phyloP scores from a whole-genome alignment of 1,140 invertebrate species.

The Neomicropteryx cornuta region DNA sequence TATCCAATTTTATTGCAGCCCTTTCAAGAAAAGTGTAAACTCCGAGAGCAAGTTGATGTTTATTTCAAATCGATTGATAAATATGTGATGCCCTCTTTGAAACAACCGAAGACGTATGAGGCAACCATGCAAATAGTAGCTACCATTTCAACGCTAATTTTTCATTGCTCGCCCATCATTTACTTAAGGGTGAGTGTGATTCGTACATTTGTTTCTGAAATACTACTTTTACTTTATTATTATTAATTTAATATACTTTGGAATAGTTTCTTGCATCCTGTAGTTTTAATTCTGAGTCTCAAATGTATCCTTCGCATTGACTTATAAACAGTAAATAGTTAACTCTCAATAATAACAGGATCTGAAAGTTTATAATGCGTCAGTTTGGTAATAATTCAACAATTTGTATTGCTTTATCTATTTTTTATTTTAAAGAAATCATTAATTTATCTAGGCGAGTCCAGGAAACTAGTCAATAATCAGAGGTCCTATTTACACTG shows the following conservation, averaged over 20 bases:
- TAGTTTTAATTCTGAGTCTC: background rate
- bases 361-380: no score
- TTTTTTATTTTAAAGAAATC: no score
- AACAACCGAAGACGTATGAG: constrained; percentile 8
- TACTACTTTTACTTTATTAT: background rate
- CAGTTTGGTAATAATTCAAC: no score
- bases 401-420: no score
- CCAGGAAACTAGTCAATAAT: no score
- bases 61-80: constrained; percentile 13
- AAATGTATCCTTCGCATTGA: background rate
- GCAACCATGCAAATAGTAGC: constrained; percentile 11
- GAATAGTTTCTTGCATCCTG: background rate
- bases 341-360: no score
- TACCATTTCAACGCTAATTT: constrained; percentile 10
- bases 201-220: constrained; percentile 4
- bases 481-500: no score
- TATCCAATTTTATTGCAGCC: constrained; percentile 3
- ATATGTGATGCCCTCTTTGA: constrained; percentile 7
- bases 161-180: constrained; percentile 15
- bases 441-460: no score
- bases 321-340: no score
- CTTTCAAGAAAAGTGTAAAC: constrained; percentile 10
- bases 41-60: constrained; percentile 10
- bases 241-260: background rate
- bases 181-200: constrained; percentile 13